A percentile compares a stretch with the other conserved stretches of the same genome.
Conservation (phyloP, 2,888 invertebrate species). For the Chorisops tibialis region DNA sequence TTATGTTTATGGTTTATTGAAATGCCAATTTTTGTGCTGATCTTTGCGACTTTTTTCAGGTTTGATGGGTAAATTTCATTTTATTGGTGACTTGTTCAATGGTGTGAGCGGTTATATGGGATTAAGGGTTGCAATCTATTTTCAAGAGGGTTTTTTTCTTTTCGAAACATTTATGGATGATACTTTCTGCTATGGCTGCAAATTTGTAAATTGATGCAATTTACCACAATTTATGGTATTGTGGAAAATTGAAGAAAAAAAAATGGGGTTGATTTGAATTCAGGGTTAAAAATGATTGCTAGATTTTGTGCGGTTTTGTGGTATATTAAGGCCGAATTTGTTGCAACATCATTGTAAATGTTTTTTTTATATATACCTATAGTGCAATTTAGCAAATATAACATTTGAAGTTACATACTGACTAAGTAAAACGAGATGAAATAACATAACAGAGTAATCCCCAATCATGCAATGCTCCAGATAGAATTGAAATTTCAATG, state of each 20-base stretch:
- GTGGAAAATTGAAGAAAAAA: neutral
- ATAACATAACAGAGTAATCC: too few species aligned
- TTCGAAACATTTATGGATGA: slow-evolving; percentile 18
- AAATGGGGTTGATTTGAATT: slow-evolving; percentile 1
- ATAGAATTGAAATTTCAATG: too few species aligned
- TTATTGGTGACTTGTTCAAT: slow-evolving; percentile 26
- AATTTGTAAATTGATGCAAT: slow-evolving; percentile 36
- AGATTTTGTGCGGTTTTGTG: too few species aligned
- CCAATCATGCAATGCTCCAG: too few species aligned
- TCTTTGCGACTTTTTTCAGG: slow-evolving; percentile 34
- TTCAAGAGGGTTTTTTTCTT: slow-evolving; percentile 23
- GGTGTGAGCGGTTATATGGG: neutral
- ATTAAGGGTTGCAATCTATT: too few species aligned
- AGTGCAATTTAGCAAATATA: too few species aligned
- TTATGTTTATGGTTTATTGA: slow-evolving; percentile 50
- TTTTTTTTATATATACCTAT: too few species aligned
- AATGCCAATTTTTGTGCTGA: slow-evolving; percentile 52
- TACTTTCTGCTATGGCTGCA: slow-evolving; percentile 32
- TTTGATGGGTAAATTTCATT: slow-evolving; percentile 26
- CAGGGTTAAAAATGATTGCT: neutral
- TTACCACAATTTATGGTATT: slow-evolving; percentile 6
- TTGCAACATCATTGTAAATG: too few species aligned
- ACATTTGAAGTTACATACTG: too few species aligned
- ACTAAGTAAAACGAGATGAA: too few species aligned
- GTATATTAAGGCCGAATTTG: too few species aligned